Conservation (phyloP, 1,140 invertebrate genomes). For the Leptinotarsa texana region DNA sequence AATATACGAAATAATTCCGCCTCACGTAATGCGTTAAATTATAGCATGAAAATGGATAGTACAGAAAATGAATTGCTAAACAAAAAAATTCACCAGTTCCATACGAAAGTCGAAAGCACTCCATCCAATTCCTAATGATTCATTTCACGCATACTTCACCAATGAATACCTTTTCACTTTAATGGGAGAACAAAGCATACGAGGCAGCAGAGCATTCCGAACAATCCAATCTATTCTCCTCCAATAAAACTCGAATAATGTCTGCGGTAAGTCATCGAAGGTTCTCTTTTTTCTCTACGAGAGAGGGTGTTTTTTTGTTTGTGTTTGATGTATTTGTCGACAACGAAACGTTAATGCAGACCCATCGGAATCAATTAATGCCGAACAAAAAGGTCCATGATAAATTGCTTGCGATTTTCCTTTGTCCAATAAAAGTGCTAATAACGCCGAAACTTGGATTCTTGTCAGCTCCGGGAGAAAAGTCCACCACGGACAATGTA, state of each 20-base stretch:
- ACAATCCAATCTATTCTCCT: neutral
- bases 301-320: slow-evolving; percentile 15
- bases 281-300: neutral
- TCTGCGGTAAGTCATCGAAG: neutral
- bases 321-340: slow-evolving; percentile 23
- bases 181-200: neutral
- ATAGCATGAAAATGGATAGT: too few relatives aligned
- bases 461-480: slow-evolving; percentile 14
- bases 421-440: slow-evolving; percentile 32
- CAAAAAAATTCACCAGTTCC: neutral
- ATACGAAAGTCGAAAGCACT: neutral
- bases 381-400: slow-evolving; percentile 23
- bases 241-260: neutral
- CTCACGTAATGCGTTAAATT: too few relatives aligned
- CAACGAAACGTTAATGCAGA: slow-evolving; percentile 26
- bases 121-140: slow-evolving; percentile 2
- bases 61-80: neutral
- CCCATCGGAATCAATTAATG: slow-evolving; percentile 31
- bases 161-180: neutral
- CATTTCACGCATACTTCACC: neutral
- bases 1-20: too few relatives aligned
- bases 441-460: slow-evolving; percentile 18
- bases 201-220: neutral
- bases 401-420: slow-evolving; percentile 23
- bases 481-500: slow-evolving; percentile 11